A percentile compares a stretch with the other conserved stretches of the same genome.
phyloP scores from a whole-genome alignment of 2,797 vertebrate species.

The Tarsius wallacei region DNA sequence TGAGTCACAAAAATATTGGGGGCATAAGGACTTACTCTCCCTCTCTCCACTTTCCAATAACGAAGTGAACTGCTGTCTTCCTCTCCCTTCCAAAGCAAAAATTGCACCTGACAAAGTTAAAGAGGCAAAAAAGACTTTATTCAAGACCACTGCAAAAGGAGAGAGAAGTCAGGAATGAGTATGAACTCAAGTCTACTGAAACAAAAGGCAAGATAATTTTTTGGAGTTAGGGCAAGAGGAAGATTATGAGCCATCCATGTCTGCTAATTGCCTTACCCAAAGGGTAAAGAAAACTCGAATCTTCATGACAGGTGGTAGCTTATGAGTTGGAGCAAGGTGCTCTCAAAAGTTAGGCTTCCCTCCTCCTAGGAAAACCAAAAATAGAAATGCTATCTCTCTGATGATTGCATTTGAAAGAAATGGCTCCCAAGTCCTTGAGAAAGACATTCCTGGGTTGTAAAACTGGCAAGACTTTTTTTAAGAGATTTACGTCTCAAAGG shows the following conservation, averaged over 20 bases:
- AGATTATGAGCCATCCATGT: rapidly evolving
- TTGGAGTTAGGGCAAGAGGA: not conserved
- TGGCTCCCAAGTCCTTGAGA: not conserved
- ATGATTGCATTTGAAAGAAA: not conserved
- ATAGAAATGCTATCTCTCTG: not conserved
- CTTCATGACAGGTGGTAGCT: not conserved
- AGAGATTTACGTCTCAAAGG: not conserved
- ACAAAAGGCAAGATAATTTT: not conserved
- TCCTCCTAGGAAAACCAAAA: not conserved
- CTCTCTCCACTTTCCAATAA: not conserved
- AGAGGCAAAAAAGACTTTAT: not conserved
- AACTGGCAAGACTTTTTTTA: not conserved
- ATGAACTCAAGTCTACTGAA: not conserved
- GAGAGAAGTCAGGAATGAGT: too few relatives aligned
- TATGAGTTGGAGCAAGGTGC: not conserved
- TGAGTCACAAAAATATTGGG: not conserved
- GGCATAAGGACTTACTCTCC: not conserved
- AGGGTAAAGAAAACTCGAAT: not conserved
- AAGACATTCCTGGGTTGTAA: too few relatives aligned
- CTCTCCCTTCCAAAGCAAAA: not conserved
- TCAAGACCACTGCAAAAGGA: not conserved
- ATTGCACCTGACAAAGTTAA: not conserved
- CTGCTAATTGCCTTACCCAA: not conserved
- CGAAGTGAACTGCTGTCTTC: not conserved
- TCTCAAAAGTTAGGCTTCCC: not conserved